Base-by-base conservation (phyloP, 53 echinoderm and acorn worm species). In the Patiria pectinifera region DNA sequence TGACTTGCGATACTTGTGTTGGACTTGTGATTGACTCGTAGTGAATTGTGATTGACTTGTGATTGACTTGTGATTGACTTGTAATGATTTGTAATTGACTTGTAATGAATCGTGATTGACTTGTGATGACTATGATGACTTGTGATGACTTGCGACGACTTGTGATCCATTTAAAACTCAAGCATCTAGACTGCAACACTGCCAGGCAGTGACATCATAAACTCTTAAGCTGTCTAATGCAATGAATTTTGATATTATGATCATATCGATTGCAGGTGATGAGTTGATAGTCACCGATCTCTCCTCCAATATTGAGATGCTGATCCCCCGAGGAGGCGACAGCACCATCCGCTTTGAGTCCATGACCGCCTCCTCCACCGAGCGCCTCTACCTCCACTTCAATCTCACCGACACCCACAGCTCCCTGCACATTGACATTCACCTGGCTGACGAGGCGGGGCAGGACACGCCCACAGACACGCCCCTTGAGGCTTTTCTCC, bases 341-440 rank as follows among this genome's bases (percentile, higher is more conserved):
- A 93, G 93, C 14, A 83, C 93, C 80, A 85, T 95, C 49, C 85
- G 88, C 70, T 89, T 95, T 89, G 96, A 95, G 21, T 93, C 91
- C 22, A 76, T 92, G 66, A 86, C 72, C 2, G 93, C 93, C 16
- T 87, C 83, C 62, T 80, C 78, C 59, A 15, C 89, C 45, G 80
- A 92, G 77, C 61, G 91, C 58, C 87, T 92, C 44, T 91, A 84
- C 9, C 60, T 96, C 45, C 88, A 92, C 60, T 96, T 96, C 91
- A 96, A 96, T 71, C 69, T 95, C 8, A 92, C 95, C 0, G 95
- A 95, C 12, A 84, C 93, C 23, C 91, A 95, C 90, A 96, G 93
- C 24, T 96, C 96, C 46, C 91, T 96, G 10, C 96, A 96, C 71
- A 96, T 96, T 22, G 93, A 96, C 59, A 95, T 96, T 61, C 79